A percentile compares a stretch with the other conserved stretches of the same genome.
These are phyloP conservation scores for Eilema griseolum DNA, from an alignment of 2,888 invertebrate species.

Conservation along the genomic window DNA sequence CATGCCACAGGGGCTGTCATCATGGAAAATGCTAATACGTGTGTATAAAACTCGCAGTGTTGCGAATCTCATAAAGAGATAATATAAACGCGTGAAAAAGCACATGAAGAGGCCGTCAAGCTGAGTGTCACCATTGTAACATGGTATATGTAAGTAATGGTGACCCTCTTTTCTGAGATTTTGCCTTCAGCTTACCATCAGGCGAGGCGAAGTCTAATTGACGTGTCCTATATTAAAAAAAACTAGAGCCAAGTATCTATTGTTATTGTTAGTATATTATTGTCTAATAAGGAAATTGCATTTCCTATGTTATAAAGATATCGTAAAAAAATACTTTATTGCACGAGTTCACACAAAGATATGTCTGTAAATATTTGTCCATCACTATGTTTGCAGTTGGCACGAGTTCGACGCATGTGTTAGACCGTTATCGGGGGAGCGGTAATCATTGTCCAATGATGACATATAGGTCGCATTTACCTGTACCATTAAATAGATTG, in stretches of 20 bases:
- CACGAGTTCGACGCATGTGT: constrained; percentile 35
- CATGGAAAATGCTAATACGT: too few relatives aligned
- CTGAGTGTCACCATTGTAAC: too few relatives aligned
- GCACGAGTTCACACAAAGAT: not conserved
- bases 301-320: not conserved
- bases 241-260: not conserved
- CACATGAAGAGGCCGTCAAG: too few relatives aligned
- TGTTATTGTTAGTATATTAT: not conserved
- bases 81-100: too few relatives aligned
- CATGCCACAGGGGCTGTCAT: too few relatives aligned
- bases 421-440: constrained; percentile 14
- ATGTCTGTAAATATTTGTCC: not conserved
- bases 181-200: too few relatives aligned
- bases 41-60: too few relatives aligned
- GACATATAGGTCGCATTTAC: constrained; percentile 46
- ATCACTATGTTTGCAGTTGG: not conserved
- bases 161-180: too few relatives aligned
- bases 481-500: constrained; percentile 19
- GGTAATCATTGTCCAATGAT: constrained; percentile 10
- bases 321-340: not conserved
- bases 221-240: too few relatives aligned
- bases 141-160: too few relatives aligned
- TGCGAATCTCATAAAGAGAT: too few relatives aligned
- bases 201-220: too few relatives aligned
- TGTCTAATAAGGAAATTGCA: not conserved